phyloP scores from a whole-genome alignment of 2,113 vertebrate genomes.

The Corydoras maculifer region DNA sequence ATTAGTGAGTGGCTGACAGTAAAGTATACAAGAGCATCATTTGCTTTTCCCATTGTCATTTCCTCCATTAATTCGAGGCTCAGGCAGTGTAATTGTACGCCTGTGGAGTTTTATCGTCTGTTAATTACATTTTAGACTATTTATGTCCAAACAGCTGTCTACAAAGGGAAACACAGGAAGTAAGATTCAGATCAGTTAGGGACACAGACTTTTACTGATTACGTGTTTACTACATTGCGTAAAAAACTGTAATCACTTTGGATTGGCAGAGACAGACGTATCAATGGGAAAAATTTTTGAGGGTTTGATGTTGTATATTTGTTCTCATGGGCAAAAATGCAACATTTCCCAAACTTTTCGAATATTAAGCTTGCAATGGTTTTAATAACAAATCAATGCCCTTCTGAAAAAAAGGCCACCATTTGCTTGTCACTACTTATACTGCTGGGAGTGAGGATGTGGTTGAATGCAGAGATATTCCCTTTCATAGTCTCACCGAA shows the following conservation, averaged over 20 bases:
- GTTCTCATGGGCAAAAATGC: too few relatives aligned
- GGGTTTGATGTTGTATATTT: too few relatives aligned
- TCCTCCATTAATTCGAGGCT: conserved; percentile 25
- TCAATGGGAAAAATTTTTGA: neutral
- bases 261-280: neutral
- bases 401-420: too few relatives aligned
- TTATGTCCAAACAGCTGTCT: conserved; percentile 5
- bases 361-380: too few relatives aligned
- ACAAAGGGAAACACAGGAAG: neutral
- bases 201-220: neutral
- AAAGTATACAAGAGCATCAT: neutral
- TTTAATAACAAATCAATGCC: too few relatives aligned
- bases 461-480: too few relatives aligned
- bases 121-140: conserved; percentile 21
- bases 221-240: neutral
- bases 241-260: too few relatives aligned
- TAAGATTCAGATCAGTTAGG: conserved; percentile 8
- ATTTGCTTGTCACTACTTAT: too few relatives aligned
- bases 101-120: conserved; percentile 27
- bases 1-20: conserved; percentile 14
- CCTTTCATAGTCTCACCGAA: too few relatives aligned
- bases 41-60: conserved; percentile 6
- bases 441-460: too few relatives aligned
- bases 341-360: too few relatives aligned
- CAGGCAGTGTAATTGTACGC: conserved; percentile 18